A percentile compares a stretch with the other conserved stretches of the same genome.
Evolutionary conservation across 1,140 invertebrate genomes (phyloP).

Genomic region (Pseudomyrmex pallidus): DNA sequence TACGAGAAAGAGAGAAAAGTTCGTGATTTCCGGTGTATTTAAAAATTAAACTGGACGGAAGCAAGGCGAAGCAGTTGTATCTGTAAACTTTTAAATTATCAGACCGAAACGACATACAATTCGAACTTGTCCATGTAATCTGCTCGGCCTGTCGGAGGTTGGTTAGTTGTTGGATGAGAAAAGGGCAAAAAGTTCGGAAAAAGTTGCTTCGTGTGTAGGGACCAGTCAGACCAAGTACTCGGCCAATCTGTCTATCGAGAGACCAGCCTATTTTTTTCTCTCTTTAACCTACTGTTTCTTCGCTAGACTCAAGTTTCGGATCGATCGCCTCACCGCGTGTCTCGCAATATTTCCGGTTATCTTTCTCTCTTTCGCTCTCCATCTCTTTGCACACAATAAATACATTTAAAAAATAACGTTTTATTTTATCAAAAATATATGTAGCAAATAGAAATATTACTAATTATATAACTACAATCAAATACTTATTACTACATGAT

Average conservation of each 20-base stretch:
- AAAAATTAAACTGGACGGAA: conserved; percentile 6
- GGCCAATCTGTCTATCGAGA: conserved; percentile 67
- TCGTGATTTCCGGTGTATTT: not conserved
- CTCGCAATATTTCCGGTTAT: conserved; percentile 9
- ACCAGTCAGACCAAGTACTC: conserved; percentile 67
- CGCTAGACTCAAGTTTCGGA: conserved; percentile 20
- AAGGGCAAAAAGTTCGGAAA: conserved; percentile 59
- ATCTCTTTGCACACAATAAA: not conserved
- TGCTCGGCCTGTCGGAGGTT: conserved; percentile 67
- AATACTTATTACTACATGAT: too few relatives aligned
- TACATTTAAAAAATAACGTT: too few relatives aligned
- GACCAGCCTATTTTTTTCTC: conserved; percentile 37
- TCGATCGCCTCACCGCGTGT: conserved; percentile 11
- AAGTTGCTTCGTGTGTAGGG: conserved; percentile 49
- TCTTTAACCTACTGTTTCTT: conserved; percentile 16
- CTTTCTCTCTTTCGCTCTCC: too few relatives aligned
- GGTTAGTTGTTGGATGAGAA: conserved; percentile 66
- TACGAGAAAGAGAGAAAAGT: not conserved
- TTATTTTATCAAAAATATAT: too few relatives aligned
- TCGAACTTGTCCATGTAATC: conserved; percentile 65
- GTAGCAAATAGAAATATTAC: too few relatives aligned
- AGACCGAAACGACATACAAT: conserved; percentile 40
- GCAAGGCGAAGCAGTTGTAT: conserved; percentile 42
- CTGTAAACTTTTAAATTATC: conserved; percentile 67
- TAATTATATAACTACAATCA: too few relatives aligned